Base-by-base conservation (phyloP, 2,797 vertebrate genomes). In the Miichthys miiuy region DNA sequence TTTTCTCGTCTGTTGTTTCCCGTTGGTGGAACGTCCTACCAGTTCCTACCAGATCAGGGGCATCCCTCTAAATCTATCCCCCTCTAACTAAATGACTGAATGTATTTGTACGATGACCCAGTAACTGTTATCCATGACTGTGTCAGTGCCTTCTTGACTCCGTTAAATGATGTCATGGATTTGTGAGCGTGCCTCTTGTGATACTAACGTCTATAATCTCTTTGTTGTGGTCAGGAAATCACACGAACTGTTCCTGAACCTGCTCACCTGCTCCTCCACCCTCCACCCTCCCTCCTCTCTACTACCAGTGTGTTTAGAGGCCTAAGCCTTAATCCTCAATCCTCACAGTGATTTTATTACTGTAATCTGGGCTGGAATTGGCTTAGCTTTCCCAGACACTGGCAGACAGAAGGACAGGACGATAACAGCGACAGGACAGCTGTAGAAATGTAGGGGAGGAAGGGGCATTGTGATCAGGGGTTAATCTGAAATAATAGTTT, bases 351-450 rank as follows among this genome's bases (percentile, higher is more conserved):
- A 91, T 92, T 94, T 91, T 91, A 91, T 92, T 91, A 93, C 89
- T 84, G 77, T 93, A 93, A 93, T 94, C 92, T 91, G 87, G 80
- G 50, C 83, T 90, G 58, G 83, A 87, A 92, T 92, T 92, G 92
- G 84, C 27, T 93, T 93, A 93, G 70, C 80, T 79, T 57, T 55
- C 38, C 52, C 76, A 88, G 80, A 84, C 87, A 61, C 60, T 78
- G 76, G 68, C 60, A 75, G 81, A 77, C 77, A 81, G 72, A 83
- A 63, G 75, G 81, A 81, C 84, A 79, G 84, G 77, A 84, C 74
- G 74, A 68, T 79, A 71, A 55, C 65, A 44, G 62, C 69, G 67
- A 75, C 34, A 64, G 23, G 70, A 46, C 56, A 58, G 68, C 63
- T 50, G 70, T 20, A 63, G 57, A 52, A 4, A 41, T 55, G 27